Percentiles rank a stretch among this genome's conserved stretches.
Conservation (phyloP, 2,888 invertebrate species). For the Andrena haemorrhoa region DNA sequence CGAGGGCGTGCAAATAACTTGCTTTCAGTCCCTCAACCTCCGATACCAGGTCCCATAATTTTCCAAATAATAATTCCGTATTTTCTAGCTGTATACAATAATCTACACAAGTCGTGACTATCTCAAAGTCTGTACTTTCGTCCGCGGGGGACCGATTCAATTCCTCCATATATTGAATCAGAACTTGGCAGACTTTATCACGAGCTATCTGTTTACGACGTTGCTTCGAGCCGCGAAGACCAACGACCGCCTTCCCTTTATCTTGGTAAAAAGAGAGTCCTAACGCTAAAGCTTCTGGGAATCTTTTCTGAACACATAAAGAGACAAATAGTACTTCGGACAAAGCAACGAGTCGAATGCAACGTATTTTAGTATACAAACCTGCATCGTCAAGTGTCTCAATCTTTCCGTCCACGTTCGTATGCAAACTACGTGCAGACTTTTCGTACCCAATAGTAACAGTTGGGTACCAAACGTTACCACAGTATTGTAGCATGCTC, state of each 20-base stretch:
- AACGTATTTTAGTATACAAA: slow-evolving; percentile 75
- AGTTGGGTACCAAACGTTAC: slow-evolving; percentile 89
- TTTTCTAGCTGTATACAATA: slow-evolving; percentile 83
- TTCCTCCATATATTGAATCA: slow-evolving; percentile 83
- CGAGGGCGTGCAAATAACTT: slow-evolving; percentile 89
- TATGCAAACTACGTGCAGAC: slow-evolving; percentile 86
- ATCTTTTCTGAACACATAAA: slow-evolving; percentile 84
- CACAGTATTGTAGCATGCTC: slow-evolving; percentile 91
- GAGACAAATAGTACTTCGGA: slow-evolving; percentile 3
- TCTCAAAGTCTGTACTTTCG: slow-evolving; percentile 76
- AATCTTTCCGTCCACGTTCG: slow-evolving; percentile 90
- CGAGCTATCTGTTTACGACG: slow-evolving; percentile 84
- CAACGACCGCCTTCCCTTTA: slow-evolving; percentile 87
- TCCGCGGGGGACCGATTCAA: slow-evolving; percentile 76
- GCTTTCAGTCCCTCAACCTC: slow-evolving; percentile 88
- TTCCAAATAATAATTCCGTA: slow-evolving; percentile 85
- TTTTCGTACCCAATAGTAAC: slow-evolving; percentile 89
- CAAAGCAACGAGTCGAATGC: background rate
- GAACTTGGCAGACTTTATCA: slow-evolving; percentile 83
- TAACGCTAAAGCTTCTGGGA: slow-evolving; percentile 87
- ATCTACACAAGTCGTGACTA: slow-evolving; percentile 81
- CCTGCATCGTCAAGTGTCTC: slow-evolving; percentile 87
- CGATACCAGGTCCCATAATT: slow-evolving; percentile 86
- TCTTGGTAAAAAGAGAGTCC: slow-evolving; percentile 88
- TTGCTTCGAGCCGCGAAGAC: slow-evolving; percentile 86